Base-by-base conservation (phyloP, 2,113 vertebrate genomes). In the Eleginops maclovinus region DNA sequence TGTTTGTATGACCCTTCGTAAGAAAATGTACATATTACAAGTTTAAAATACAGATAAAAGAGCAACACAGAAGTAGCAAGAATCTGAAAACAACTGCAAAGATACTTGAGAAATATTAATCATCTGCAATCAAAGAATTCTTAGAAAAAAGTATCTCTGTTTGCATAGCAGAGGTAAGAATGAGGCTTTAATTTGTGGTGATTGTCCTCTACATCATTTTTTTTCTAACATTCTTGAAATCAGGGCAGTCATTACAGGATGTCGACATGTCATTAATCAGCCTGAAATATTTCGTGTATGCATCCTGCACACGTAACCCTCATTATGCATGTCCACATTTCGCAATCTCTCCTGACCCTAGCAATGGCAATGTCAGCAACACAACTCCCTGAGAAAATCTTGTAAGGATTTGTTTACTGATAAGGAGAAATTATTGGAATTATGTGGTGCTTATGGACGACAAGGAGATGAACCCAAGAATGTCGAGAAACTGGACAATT, bases 211-310 rank as follows among this genome's bases (percentile, higher is more conserved):
- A 64, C 41, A 71, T 47, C 36, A 62, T 79, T 73, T 53, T 54
- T 54, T 50, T 36, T n/a, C n/a, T 56, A 53, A 50, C 28, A 9
- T 51, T 44, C 47, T 31, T 47, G 28, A 69, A 82, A 75, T 82
- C 70, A 36, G 5, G 26, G 36, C 36, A 44, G 40, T 69, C 71
- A 5, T 64, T 11, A 50, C 53, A 61, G 21, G 58, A 63, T 50
- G 69, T 70, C 44, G 41, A 65, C 59, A 24, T 82, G 64, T 55
- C 24, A 56, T 66, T 59, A 82, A 79, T 79, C 65, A 77, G 9
- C 19, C 36, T 17, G 41, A 15, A 68, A 56, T 53, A 36, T 68
- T 50, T 54, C 15, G 63, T 50, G 9, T 19, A 60, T 21, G 13
- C 12, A 49, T 55, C 46, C 24, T 41, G 5, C 14, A 36, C 40